Evolutionary conservation across 2,113 vertebrate species (phyloP), one percentile per base, ranked within the genome.

Genomic region (Oreamnos americanus): DNA sequence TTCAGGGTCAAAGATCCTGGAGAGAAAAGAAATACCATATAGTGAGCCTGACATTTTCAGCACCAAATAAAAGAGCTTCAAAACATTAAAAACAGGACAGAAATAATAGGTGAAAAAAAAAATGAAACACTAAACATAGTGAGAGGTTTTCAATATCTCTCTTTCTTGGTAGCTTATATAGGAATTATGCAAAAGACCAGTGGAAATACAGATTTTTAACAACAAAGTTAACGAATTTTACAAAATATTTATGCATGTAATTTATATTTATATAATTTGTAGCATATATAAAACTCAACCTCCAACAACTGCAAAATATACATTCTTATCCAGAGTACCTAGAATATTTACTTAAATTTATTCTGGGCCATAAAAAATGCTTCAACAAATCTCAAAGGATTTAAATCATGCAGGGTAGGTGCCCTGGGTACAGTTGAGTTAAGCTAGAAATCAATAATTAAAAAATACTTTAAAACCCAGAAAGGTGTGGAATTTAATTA

Each of bases 401-500:
- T 97, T 79, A 89, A 93, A 97, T 86, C 64, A 78, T 90, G 78
- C 15, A 82, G 51, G 81, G 6, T 78, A 88, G 92, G 55, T 94
- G 71, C 15, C 51, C 28, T 83, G 28, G 60, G 28, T 95, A 74
- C 79, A 81, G 91, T 43, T 55, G 79, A 97, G 91, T 94, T 92
- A 95, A 96, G 62, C 90, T 91, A 78, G 90, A 97, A 96, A 95
- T 96, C 67, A 91, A 93, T 97, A 94, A 98, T 98, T 97, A 94
- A 95, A 95, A 92, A 93, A 96, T 83, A 91, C 30, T 90, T 96
- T 45, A 90, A 97, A 96, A 92, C 47, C 43, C 60, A 96, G 91
- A 97, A 97, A 96, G 74, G 90, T 94, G 64, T 96, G 92, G 85
- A 94, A 95, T 97, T 97, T 96, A 97, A 97, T 97, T 98, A 98